A percentile compares a stretch with the other conserved stretches of the same genome.
These are phyloP conservation scores for Phasianus colchicus DNA, from an alignment of 2,113 vertebrate species.

Conservation along the genomic window DNA sequence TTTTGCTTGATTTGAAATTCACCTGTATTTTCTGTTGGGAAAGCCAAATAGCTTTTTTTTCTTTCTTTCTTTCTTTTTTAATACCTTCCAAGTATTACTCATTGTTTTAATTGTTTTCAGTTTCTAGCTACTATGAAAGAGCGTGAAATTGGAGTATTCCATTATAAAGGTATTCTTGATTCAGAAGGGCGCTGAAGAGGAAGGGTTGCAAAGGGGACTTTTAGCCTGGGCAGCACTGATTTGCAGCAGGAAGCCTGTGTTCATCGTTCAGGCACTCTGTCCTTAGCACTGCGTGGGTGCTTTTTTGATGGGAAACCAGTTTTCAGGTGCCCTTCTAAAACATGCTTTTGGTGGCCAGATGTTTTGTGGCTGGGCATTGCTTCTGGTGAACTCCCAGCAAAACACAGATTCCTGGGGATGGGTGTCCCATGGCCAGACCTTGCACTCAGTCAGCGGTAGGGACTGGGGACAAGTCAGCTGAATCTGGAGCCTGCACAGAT, in stretches of 20 bases:
- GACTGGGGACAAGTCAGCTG: rapidly evolving
- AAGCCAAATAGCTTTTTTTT: neutral
- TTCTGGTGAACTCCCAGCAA: neutral
- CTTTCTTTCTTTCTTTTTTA: neutral
- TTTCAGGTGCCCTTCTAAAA: no score
- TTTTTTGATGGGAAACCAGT: neutral
- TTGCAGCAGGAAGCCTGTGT: neutral
- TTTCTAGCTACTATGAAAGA: neutral
- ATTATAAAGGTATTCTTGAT: neutral
- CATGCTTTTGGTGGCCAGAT: neutral
- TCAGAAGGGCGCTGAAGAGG: neutral
- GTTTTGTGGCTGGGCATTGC: neutral
- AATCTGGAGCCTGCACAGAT: neutral
- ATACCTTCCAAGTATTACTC: neutral
- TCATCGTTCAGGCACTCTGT: neutral
- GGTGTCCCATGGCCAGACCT: neutral
- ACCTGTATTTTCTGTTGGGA: neutral
- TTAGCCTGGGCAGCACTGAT: neutral
- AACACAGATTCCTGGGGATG: neutral
- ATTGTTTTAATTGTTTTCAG: neutral
- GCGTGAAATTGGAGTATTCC: neutral
- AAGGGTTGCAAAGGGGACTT: neutral
- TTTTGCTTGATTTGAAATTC: neutral
- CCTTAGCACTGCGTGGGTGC: rapidly evolving
- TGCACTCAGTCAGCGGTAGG: neutral